Evolutionary conservation across 2,797 vertebrate genomes (phyloP).

Genomic region (Peromyscus attwateri): DNA sequence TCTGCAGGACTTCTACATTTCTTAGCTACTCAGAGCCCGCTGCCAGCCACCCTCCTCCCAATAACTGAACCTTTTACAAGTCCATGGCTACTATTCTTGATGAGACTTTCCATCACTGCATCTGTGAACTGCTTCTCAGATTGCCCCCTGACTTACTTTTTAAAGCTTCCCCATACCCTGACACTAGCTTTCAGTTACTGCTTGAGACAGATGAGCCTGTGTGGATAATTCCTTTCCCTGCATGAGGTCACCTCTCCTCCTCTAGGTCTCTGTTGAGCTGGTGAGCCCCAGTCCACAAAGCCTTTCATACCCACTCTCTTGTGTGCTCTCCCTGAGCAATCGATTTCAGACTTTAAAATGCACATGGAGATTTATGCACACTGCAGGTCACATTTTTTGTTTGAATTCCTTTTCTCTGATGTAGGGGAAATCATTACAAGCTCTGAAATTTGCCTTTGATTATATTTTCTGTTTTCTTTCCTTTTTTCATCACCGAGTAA

Average conservation of each 20-base stretch:
- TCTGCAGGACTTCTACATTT: background rate
- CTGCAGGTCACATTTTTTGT: background rate
- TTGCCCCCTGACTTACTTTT: background rate
- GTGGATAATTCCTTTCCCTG: background rate
- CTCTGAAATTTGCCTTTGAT: background rate
- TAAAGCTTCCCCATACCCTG: background rate
- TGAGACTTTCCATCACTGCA: background rate
- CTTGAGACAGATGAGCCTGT: background rate
- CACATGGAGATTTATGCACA: background rate
- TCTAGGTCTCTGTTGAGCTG: background rate
- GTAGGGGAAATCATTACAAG: background rate
- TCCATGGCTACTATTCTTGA: background rate
- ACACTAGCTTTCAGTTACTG: background rate
- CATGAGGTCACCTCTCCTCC: background rate
- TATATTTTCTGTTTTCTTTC: background rate
- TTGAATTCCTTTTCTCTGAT: background rate
- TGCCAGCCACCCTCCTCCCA: background rate
- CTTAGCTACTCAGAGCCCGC: background rate
- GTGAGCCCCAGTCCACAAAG: background rate
- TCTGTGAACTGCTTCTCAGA: background rate
- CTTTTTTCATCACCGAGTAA: background rate
- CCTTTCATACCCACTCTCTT: background rate
- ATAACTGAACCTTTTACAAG: background rate
- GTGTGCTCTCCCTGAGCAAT: accelerated
- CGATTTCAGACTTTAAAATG: background rate